phyloP scores from a whole-genome alignment of 2,113 vertebrate genomes.

The Larimichthys crocea region DNA sequence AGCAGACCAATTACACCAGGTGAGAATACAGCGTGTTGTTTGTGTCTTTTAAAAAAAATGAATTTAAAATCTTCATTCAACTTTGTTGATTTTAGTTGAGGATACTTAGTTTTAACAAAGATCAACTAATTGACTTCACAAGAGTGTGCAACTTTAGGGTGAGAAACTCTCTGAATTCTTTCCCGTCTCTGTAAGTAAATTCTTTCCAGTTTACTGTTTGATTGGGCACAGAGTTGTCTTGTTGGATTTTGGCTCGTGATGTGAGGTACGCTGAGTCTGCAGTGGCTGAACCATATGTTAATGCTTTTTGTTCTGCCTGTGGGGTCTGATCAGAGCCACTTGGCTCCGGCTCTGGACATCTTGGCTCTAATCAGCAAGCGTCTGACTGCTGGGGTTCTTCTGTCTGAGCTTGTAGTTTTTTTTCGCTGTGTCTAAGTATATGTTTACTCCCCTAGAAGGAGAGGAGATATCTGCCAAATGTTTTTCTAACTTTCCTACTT shows the following conservation, averaged over 20 bases:
- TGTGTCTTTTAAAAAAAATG: not conserved
- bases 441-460: slow-evolving; percentile 11
- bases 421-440: slow-evolving; percentile 22
- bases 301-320: slow-evolving; percentile 62
- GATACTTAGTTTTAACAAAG: not conserved
- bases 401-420: slow-evolving; percentile 24
- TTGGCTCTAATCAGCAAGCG: slow-evolving; percentile 45
- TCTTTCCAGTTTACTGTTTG: slow-evolving; percentile 53
- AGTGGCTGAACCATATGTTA: slow-evolving; percentile 68
- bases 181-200: slow-evolving; percentile 33
- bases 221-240: slow-evolving; percentile 50
- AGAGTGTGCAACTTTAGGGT: not conserved
- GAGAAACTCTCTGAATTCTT: slow-evolving; percentile 25
- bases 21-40: slow-evolving; percentile 31
- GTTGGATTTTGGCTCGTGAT: slow-evolving; percentile 50
- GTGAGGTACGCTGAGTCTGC: slow-evolving; percentile 47
- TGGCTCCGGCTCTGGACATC: slow-evolving; percentile 56
- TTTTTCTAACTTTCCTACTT: not conserved
- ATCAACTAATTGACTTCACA: not conserved
- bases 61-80: not conserved
- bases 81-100: not conserved
- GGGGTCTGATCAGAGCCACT: slow-evolving; percentile 57
- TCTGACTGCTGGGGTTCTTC: slow-evolving; percentile 46
- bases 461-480: not conserved
- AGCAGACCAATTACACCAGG: slow-evolving; percentile 79